These are phyloP conservation scores for Indicator indicator DNA, from an alignment of 2,113 vertebrate species.

Conservation along the genomic window DNA sequence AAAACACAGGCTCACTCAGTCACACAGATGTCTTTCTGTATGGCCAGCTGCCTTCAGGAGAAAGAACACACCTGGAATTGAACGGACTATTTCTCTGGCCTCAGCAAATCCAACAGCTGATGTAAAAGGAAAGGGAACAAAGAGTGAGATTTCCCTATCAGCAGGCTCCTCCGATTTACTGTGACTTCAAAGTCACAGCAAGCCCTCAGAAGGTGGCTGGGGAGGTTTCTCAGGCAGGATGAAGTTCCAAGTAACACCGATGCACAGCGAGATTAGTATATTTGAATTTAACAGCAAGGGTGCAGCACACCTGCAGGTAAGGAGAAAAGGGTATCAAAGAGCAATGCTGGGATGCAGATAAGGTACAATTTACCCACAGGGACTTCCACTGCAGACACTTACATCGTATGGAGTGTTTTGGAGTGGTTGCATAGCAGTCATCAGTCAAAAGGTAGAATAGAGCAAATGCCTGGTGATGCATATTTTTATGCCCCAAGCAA, in stretches of 20 bases:
- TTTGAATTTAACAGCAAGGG: neutral
- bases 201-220: neutral
- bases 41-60: neutral
- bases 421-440: neutral
- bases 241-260: neutral
- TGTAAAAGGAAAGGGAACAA: neutral
- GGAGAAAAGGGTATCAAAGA: neutral
- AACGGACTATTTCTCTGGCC: neutral
- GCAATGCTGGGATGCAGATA: accelerated
- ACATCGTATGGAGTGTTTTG: neutral
- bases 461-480: neutral
- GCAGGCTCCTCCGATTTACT: neutral
- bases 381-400: neutral
- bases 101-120: neutral
- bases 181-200: neutral
- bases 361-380: neutral
- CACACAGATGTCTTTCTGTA: neutral
- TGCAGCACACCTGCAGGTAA: neutral
- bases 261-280: neutral
- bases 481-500: neutral
- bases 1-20: neutral
- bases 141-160: neutral
- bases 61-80: neutral
- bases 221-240: neutral
- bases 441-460: neutral